Evolutionary conservation across 2,888 invertebrate species (phyloP).

Genomic region (Aleiodes alternator): DNA sequence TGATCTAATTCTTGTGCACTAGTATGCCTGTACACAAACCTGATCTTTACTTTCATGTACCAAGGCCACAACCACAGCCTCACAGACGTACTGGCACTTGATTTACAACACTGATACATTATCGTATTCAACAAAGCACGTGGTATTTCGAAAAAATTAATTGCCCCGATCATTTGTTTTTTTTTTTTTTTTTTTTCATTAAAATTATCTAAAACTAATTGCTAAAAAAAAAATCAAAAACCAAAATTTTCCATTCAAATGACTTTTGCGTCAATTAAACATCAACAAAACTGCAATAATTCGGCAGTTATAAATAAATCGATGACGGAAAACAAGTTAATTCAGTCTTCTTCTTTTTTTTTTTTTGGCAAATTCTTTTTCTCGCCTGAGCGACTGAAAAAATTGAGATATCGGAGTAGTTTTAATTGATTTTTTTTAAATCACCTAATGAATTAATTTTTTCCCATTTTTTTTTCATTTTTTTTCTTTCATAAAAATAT

Average conservation of each 20-base stretch:
- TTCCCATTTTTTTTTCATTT: no score
- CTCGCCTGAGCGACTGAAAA: no score
- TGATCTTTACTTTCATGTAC: slow-evolving; percentile 71
- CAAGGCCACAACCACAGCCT: slow-evolving; percentile 63
- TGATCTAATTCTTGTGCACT: slow-evolving; percentile 25
- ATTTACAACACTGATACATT: slow-evolving; percentile 48
- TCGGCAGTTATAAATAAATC: no score
- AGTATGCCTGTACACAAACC: slow-evolving; percentile 48
- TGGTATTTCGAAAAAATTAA: slow-evolving; percentile 43
- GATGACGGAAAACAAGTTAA: no score
- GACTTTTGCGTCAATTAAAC: neutral
- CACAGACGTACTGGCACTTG: slow-evolving; percentile 67
- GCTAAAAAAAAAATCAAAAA: neutral
- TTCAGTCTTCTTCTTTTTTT: no score
- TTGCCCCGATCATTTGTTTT: neutral
- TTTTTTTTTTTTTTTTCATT: neutral
- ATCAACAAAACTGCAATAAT: no score
- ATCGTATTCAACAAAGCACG: slow-evolving; percentile 42
- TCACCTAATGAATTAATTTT: no score
- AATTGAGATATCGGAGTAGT: no score
- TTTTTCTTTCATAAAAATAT: no score
- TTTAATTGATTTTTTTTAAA: no score
- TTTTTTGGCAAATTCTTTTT: no score
- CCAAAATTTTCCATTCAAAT: neutral
- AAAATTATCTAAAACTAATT: neutral